Conservation (phyloP, 2,888 invertebrate genomes). For the Tinea pellionella region DNA sequence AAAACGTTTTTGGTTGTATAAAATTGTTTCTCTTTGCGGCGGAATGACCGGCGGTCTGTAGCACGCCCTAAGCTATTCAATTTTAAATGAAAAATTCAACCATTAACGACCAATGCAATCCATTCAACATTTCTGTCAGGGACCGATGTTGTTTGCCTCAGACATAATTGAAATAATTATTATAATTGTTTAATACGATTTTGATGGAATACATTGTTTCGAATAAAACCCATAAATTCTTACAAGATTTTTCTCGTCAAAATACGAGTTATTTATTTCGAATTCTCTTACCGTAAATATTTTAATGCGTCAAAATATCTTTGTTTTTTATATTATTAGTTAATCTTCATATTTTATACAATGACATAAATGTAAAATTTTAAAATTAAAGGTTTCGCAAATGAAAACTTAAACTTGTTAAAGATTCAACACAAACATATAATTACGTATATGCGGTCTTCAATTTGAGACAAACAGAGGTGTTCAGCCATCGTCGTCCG, state of each 20-base stretch:
- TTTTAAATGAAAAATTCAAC: slow-evolving; percentile 14
- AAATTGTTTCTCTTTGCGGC: slow-evolving; percentile 57
- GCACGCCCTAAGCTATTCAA: slow-evolving; percentile 29
- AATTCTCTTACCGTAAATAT: too few relatives aligned
- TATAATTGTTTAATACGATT: background rate
- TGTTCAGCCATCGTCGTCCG: slow-evolving; percentile 4
- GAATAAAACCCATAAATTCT: background rate
- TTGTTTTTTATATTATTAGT: too few relatives aligned
- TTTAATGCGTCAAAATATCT: too few relatives aligned
- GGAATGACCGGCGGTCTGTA: slow-evolving; percentile 30
- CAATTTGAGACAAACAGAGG: slow-evolving; percentile 2
- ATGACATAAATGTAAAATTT: too few relatives aligned
- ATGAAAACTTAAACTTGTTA: too few relatives aligned
- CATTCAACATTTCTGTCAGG: slow-evolving; percentile 6
- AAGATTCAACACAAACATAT: background rate
- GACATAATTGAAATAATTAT: background rate
- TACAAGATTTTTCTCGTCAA: background rate
- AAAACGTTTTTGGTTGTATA: slow-evolving; percentile 24
- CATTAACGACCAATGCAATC: slow-evolving; percentile 12
- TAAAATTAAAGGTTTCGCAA: too few relatives aligned
- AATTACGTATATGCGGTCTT: background rate
- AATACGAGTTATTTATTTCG: background rate
- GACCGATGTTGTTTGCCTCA: background rate
- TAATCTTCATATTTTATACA: too few relatives aligned
- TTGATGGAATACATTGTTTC: background rate